phyloP scores from a whole-genome alignment of 2,888 invertebrate genomes.

The Anorthoa munda region DNA sequence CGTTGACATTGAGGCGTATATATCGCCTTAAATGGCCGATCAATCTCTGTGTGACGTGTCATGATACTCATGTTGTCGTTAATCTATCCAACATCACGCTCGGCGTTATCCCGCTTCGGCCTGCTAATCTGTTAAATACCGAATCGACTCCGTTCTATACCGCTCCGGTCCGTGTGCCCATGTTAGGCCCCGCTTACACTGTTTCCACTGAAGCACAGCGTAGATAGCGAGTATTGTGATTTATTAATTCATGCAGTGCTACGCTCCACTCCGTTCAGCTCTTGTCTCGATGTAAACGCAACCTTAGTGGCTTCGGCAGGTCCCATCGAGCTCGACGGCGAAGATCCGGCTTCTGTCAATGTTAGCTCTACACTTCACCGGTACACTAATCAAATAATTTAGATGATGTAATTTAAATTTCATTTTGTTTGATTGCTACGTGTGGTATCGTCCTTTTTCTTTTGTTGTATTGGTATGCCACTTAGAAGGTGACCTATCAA shows the following conservation, averaged over 20 bases:
- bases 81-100: too few species aligned
- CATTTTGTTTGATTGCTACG: constrained; percentile 57
- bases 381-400: constrained; percentile 75
- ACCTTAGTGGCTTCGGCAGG: constrained; percentile 60
- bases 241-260: background rate
- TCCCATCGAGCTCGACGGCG: constrained; percentile 46
- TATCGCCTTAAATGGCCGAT: background rate
- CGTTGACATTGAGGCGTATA: too few species aligned
- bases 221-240: too few species aligned
- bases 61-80: background rate
- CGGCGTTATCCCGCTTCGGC: too few species aligned
- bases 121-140: too few species aligned
- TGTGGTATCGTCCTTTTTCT: constrained; percentile 36
- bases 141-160: too few species aligned
- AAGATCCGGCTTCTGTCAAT: constrained; percentile 73
- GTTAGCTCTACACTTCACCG: constrained; percentile 78
- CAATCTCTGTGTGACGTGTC: background rate
- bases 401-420: constrained; percentile 70
- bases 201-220: background rate
- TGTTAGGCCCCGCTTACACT: background rate
- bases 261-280: background rate
- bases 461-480: constrained; percentile 12
- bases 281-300: background rate
- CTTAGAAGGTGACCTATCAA: background rate
- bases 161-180: too few species aligned